Conservation (phyloP, 2,113 vertebrate genomes). For the Melanocharis versteri region DNA sequence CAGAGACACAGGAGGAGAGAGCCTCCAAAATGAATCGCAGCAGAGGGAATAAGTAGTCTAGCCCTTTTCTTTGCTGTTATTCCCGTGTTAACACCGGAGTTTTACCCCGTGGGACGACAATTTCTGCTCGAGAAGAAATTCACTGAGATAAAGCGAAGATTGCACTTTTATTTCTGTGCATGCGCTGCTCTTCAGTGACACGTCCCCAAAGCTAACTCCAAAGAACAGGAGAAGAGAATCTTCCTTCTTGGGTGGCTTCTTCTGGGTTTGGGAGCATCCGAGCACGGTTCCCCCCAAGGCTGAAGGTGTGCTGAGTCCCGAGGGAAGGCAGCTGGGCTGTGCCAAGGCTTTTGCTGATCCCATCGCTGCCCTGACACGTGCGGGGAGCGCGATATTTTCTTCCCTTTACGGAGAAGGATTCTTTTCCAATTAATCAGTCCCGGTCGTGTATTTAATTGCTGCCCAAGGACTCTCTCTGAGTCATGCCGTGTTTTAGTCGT, state of each 20-base stretch:
- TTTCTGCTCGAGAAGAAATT: background rate
- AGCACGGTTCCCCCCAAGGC: background rate
- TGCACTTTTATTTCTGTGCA: background rate
- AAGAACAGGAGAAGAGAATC: background rate
- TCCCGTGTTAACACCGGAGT: background rate
- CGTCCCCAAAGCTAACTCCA: background rate
- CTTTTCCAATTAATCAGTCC: background rate
- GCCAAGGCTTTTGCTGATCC: background rate
- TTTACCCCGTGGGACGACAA: background rate
- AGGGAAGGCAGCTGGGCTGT: background rate
- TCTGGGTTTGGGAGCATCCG: background rate
- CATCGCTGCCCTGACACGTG: background rate
- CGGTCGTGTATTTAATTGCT: background rate
- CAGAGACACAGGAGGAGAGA: background rate
- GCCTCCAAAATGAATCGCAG: background rate
- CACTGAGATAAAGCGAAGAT: background rate
- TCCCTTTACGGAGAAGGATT: background rate
- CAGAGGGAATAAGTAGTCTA: background rate
- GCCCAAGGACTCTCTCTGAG: background rate
- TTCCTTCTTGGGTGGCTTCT: background rate
- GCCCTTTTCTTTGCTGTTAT: background rate
- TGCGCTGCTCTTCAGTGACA: fast-evolving
- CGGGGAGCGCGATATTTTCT: fast-evolving
- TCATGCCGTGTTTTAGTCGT: fast-evolving
- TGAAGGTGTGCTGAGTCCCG: background rate